Percentiles rank a stretch among this genome's conserved stretches.
These are phyloP conservation scores for Drepana falcataria DNA, from an alignment of 2,888 invertebrate genomes.

Conservation along the genomic window DNA sequence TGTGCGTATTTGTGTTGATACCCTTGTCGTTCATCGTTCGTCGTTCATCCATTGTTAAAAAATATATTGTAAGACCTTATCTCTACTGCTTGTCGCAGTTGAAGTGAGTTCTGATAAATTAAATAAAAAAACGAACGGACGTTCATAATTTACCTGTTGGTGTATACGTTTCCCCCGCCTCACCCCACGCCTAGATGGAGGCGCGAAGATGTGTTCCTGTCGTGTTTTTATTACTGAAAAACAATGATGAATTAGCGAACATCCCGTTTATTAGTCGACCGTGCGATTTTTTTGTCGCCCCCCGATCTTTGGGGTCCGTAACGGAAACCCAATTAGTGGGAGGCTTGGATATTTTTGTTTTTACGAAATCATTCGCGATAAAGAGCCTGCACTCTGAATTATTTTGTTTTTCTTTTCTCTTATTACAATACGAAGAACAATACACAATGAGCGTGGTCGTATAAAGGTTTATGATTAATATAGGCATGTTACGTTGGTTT, in stretches of 20 bases:
- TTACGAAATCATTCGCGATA: constrained; percentile 3
- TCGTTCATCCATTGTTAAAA: too few relatives aligned
- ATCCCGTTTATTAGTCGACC: constrained; percentile 56
- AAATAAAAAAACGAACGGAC: constrained; percentile 10
- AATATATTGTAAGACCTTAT: too few relatives aligned
- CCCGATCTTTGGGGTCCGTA: constrained; percentile 17
- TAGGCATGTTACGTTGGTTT: too few relatives aligned
- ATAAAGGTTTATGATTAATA: too few relatives aligned
- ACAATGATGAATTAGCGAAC: constrained; percentile 71
- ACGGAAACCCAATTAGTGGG: constrained; percentile 13
- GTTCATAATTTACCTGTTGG: constrained; percentile 24
- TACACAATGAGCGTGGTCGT: too few relatives aligned
- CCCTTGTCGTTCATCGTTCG: too few relatives aligned
- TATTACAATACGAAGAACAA: too few relatives aligned
- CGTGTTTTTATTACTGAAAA: constrained; percentile 72
- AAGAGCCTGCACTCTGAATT: not conserved
- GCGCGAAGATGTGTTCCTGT: constrained; percentile 52
- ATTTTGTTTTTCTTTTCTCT: not conserved
- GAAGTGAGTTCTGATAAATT: constrained; percentile 1
- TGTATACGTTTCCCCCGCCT: constrained; percentile 18
- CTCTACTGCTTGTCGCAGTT: not conserved
- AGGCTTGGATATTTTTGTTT: not conserved
- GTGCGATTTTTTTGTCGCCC: constrained; percentile 39
- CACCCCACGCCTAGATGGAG: constrained; percentile 3
- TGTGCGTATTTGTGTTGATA: too few relatives aligned